Evolutionary conservation across 2,888 invertebrate species (phyloP), one percentile per base, ranked within the genome.

Genomic region (Seladonia tumulorum): DNA sequence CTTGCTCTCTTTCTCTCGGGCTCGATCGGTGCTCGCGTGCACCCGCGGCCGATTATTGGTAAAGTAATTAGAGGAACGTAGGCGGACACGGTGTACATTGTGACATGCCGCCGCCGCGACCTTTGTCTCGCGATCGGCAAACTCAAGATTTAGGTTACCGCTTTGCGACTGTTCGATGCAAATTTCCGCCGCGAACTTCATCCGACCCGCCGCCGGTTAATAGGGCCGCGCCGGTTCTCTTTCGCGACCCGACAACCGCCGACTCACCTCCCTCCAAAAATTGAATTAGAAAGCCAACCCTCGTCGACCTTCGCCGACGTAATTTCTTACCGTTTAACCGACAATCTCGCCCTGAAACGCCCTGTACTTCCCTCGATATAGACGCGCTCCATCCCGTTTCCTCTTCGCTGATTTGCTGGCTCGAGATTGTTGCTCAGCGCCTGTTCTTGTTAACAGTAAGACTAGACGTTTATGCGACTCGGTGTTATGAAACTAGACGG

Each of bases 61-160:
- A 88, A 90, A 91, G 87, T 88, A 91, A 90, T 90, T 90, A 90
- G 90, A 88, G 86, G 81, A 88, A 83, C 86, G 87, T 84, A 81
- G 88, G 90, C 76, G 87, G 81, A 78, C 79, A 76, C 79, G 76
- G 76, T 82, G 73, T 81, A 60, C 72, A 78, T 72, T 77, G 77
- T 75, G 82, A 87, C 87, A 80, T 81, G 72, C 79, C 75, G 81
- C 70, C 25, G 85, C 72, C 29, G 82, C 85, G 74, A 83, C 84
- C 88, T 86, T 90, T 87, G 81, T 74, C 83, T 79, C 81, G 76
- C 83, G 76, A 86, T 84, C 89, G 89, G 85, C 83, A 68, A 79
- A 87, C 82, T 82, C 81, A 39, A 86, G 86, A 89, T 89, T 90
- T 86, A 79, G 90, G 88, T 90, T 88, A 86, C 86, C 60, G 72